phyloP scores from a whole-genome alignment of 2,113 vertebrate genomes.

The Psilopsiagon aurifrons region DNA sequence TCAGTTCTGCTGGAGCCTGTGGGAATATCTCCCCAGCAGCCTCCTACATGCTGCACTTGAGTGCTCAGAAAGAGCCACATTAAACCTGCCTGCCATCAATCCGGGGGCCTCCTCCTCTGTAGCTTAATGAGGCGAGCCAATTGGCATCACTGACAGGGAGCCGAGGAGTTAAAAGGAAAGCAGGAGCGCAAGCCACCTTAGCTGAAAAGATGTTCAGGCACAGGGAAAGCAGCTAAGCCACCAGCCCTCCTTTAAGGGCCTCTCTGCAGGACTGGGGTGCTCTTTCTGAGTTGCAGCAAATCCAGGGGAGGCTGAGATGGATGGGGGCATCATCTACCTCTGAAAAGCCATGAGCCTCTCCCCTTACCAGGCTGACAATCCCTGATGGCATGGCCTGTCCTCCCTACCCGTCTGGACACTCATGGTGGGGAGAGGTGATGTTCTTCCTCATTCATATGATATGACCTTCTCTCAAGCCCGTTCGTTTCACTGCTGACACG shows the following conservation, averaged over 20 bases:
- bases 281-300: background rate
- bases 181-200: background rate
- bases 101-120: slow-evolving; percentile 45
- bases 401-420: background rate
- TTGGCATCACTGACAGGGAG: slow-evolving; percentile 57
- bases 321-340: background rate
- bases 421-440: accelerated
- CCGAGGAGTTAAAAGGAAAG: slow-evolving; percentile 54
- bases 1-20: slow-evolving; percentile 66
- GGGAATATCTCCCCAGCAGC: slow-evolving; percentile 67
- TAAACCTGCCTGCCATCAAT: slow-evolving; percentile 73
- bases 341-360: accelerated
- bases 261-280: background rate
- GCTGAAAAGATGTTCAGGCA: background rate
- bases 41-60: slow-evolving; percentile 66
- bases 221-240: slow-evolving; percentile 18
- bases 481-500: accelerated
- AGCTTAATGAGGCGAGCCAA: slow-evolving; percentile 69
- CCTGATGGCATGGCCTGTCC: background rate
- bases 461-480: background rate
- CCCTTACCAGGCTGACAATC: background rate
- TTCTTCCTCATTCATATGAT: background rate
- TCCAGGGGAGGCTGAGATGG: background rate
- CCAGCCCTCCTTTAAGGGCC: background rate
- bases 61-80: slow-evolving; percentile 65